Evolutionary conservation across 2,797 vertebrate species (phyloP).

Genomic region (Cyclura pinguis): DNA sequence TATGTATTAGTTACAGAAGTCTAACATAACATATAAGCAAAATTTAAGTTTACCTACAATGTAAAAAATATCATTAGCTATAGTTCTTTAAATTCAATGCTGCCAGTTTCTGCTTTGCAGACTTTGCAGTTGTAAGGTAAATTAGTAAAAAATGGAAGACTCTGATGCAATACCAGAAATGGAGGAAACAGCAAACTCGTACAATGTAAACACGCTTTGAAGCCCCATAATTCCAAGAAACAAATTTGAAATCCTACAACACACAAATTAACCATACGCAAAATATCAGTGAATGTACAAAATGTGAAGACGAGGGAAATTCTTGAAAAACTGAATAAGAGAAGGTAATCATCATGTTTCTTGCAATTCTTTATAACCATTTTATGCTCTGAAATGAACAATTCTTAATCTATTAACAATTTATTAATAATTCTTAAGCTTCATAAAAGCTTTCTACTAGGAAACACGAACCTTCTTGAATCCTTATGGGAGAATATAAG

Average conservation of each 20-base stretch:
- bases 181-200: no score
- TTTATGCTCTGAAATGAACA: neutral
- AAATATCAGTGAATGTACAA: neutral
- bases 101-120: neutral
- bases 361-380: rapidly evolving
- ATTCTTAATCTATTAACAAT: neutral
- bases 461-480: neutral
- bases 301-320: neutral
- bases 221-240: neutral
- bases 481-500: neutral
- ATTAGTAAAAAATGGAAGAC: neutral
- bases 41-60: neutral
- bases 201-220: neutral
- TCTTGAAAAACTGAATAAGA: neutral
- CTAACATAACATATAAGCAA: constrained; percentile 51
- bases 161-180: rapidly evolving
- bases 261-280: neutral
- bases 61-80: constrained; percentile 24
- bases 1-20: constrained; percentile 56
- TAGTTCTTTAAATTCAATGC: constrained; percentile 17
- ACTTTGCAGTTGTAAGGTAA: constrained; percentile 17
- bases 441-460: rapidly evolving
- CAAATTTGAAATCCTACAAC: neutral
- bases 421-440: neutral
- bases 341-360: rapidly evolving